Base-by-base conservation (phyloP, 2,113 vertebrate genomes). In the Neopipo cinnamomea region DNA sequence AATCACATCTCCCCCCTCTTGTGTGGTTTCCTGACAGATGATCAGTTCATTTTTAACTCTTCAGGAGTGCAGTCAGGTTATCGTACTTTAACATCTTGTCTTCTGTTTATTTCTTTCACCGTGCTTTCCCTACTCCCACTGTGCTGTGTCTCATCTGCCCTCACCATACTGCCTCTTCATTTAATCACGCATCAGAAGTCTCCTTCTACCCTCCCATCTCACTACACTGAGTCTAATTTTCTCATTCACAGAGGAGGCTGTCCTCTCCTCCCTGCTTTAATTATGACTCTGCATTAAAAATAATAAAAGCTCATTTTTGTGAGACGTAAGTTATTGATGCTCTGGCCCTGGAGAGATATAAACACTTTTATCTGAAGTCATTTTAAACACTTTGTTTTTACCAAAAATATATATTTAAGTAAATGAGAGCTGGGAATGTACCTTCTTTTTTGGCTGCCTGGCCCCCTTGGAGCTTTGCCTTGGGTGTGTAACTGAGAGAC, bases 161-260 rank as follows among this genome's bases (percentile, higher is more conserved):
- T 95, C 82, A 85, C 72, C 93, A 91, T 81, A 53, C 89, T 96
- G 96, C 93, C 91, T 96, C 89, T 91, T 96, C 89, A 94, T 96
- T 95, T 96, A 92, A 92, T 97, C 94, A 95, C 23, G 89, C 89
- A 94, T 95, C 95, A 94, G 80, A 97, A 81, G 59, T 68, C 85
- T 94, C 94, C 82, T 95, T 93, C 90, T 80, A 83, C 94, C 93
- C 89, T 96, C 94, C 91, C 88, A 87, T 85, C 84, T 95, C 95
- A 95, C 89, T 94, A 94, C 84, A 72, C 62, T 42, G 65, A 91
- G 81, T 94, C 89, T 89, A 93, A 95, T 96, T 97, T 96, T 93
- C 94, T 96, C 95, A 91, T 95, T 91, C 95, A 97, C 92, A 95
- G 92, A 97, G 95, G 88, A 96, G 93, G 94, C 66, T 96, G 89